phyloP scores from a whole-genome alignment of 2,113 vertebrate species.

The Nipponia nippon region DNA sequence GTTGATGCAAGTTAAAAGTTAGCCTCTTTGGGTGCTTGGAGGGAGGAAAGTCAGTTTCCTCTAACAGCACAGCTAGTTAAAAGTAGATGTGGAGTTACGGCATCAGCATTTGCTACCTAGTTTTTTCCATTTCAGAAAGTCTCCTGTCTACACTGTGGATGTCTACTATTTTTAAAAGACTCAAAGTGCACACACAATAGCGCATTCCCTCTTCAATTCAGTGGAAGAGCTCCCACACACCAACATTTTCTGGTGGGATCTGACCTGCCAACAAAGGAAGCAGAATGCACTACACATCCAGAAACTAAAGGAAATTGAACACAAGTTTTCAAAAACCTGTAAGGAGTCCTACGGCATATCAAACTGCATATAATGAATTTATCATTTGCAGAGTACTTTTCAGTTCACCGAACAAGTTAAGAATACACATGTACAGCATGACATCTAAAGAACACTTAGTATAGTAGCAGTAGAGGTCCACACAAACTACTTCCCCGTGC shows the following conservation, averaged over 20 bases:
- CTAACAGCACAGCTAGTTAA: neutral
- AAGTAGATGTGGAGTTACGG: neutral
- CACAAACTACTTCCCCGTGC: neutral
- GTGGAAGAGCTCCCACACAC: neutral
- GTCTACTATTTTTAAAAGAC: neutral
- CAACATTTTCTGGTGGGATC: neutral
- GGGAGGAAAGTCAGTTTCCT: neutral
- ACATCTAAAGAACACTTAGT: neutral
- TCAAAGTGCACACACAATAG: fast-evolving
- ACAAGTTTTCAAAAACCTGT: neutral
- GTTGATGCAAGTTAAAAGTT: neutral
- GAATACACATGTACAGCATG: fast-evolving
- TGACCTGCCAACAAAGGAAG: neutral
- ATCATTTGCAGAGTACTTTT: neutral
- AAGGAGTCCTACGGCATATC: neutral
- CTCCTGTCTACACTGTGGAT: neutral
- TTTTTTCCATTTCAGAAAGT: neutral
- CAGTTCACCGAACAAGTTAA: neutral
- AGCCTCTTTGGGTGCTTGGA: neutral
- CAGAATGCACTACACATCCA: neutral
- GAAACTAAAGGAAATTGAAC: neutral
- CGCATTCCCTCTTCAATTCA: neutral
- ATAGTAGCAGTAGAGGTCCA: neutral
- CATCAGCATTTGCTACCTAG: neutral
- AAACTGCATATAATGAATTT: neutral